A percentile compares a stretch with the other conserved stretches of the same genome.
Conservation (phyloP, 2,888 invertebrate species). For the Micropterix aruncella region DNA sequence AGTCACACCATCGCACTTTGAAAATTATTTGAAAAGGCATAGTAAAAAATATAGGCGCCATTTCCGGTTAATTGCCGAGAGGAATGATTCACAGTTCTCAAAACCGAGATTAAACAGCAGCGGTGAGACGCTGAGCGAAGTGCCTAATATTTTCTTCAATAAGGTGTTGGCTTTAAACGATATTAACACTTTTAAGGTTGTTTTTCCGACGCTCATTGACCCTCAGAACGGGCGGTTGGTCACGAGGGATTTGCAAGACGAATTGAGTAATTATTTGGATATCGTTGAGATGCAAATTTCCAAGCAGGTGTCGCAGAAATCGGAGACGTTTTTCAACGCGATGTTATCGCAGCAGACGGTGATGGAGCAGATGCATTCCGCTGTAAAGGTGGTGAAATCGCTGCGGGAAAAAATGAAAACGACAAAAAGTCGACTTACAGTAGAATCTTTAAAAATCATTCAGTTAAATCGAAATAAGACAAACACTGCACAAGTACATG, state of each 20-base stretch:
- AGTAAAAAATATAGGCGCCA: conserved; percentile 51
- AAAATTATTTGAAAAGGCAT: conserved; percentile 70
- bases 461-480: conserved; percentile 49
- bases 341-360: conserved; percentile 97
- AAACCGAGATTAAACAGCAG: conserved; percentile 28
- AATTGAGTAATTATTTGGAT: conserved; percentile 87
- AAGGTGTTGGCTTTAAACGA: conserved; percentile 67
- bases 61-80: conserved; percentile 30
- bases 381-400: conserved; percentile 59
- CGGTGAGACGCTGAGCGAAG: conserved; percentile 42
- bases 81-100: conserved; percentile 25
- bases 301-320: conserved; percentile 85
- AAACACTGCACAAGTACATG: conserved; percentile 51
- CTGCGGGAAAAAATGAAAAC: conserved; percentile 61
- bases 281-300: conserved; percentile 90
- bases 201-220: conserved; percentile 57
- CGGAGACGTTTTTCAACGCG: conserved; percentile 94
- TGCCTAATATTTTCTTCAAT: conserved; percentile 78
- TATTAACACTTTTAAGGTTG: conserved; percentile 66
- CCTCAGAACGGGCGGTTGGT: conserved; percentile 44
- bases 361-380: conserved; percentile 85
- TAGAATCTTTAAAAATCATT: conserved; percentile 66
- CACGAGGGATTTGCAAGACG: conserved; percentile 68
- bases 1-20: conserved; percentile 73
- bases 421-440: conserved; percentile 67